Evolutionary conservation across 2,797 vertebrate species (phyloP).

Genomic region (Sebastes glaucus): DNA sequence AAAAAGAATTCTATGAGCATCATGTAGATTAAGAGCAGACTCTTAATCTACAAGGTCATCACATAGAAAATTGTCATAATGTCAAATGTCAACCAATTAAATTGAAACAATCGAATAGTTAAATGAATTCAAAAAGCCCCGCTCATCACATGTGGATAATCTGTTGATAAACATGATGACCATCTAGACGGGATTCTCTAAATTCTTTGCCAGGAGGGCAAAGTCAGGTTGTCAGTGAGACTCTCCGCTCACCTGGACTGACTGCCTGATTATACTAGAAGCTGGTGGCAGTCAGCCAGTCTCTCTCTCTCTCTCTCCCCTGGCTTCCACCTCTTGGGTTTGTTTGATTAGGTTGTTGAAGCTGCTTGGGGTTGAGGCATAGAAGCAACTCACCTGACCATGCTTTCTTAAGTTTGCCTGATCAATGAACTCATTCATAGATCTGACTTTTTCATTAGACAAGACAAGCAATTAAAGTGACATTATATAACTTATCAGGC

Average conservation of each 20-base stretch:
- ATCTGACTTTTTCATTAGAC: background rate
- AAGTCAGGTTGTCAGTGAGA: background rate
- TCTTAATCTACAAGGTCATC: background rate
- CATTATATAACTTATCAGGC: background rate
- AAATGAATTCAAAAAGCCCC: background rate
- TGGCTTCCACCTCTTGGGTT: background rate
- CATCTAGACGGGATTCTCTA: background rate
- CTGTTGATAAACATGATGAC: background rate
- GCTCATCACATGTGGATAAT: background rate
- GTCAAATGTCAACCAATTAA: background rate
- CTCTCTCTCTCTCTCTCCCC: background rate
- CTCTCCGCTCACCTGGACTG: background rate
- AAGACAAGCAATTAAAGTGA: background rate
- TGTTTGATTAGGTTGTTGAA: background rate
- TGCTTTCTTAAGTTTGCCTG: background rate
- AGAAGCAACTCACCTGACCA: background rate
- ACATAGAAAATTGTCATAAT: background rate
- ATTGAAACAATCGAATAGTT: background rate
- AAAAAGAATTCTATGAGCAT: too few relatives aligned
- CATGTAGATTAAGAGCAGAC: background rate
- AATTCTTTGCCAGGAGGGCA: background rate
- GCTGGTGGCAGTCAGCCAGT: background rate
- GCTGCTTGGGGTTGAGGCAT: background rate
- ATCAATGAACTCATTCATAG: background rate
- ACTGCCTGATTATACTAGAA: background rate